These are phyloP conservation scores for Laothoe populi DNA, from an alignment of 2,888 invertebrate genomes.

Conservation along the genomic window DNA sequence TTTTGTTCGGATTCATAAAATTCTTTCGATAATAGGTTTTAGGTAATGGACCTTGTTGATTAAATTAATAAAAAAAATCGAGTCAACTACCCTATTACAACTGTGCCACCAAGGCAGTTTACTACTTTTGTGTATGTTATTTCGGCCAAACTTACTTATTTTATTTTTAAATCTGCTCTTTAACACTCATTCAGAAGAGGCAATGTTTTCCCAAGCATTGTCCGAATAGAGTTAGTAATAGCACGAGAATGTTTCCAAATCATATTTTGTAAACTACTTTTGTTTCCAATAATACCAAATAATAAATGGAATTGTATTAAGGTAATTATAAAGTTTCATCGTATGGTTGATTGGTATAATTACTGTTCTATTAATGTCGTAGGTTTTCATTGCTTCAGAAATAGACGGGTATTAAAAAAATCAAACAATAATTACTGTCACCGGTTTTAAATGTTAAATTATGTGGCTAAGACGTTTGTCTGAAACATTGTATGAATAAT, in stretches of 20 bases:
- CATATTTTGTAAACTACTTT: constrained; percentile 13
- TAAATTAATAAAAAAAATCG: too few species aligned
- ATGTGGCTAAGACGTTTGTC: constrained; percentile 71
- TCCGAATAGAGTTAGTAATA: not conserved
- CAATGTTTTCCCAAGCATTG: not conserved
- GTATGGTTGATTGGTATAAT: not conserved
- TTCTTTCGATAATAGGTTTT: too few species aligned
- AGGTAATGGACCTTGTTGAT: too few species aligned
- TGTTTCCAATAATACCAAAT: not conserved
- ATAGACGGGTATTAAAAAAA: constrained; percentile 57
- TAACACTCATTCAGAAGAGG: not conserved
- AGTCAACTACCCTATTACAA: too few species aligned
- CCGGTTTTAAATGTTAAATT: constrained; percentile 80
- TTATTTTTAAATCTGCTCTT: not conserved
- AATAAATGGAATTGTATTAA: not conserved
- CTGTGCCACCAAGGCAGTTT: too few species aligned
- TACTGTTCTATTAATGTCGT: constrained; percentile 32
- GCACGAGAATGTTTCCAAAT: constrained; percentile 7
- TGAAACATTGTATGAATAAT: constrained; percentile 72
- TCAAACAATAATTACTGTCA: constrained; percentile 73
- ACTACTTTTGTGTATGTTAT: too few species aligned
- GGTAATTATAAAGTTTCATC: constrained; percentile 2
- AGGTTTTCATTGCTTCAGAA: constrained; percentile 58
- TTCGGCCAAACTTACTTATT: not conserved
- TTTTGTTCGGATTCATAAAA: too few species aligned